Evolutionary conservation across 2,113 vertebrate species (phyloP).

Genomic region (Zosterops lateralis): DNA sequence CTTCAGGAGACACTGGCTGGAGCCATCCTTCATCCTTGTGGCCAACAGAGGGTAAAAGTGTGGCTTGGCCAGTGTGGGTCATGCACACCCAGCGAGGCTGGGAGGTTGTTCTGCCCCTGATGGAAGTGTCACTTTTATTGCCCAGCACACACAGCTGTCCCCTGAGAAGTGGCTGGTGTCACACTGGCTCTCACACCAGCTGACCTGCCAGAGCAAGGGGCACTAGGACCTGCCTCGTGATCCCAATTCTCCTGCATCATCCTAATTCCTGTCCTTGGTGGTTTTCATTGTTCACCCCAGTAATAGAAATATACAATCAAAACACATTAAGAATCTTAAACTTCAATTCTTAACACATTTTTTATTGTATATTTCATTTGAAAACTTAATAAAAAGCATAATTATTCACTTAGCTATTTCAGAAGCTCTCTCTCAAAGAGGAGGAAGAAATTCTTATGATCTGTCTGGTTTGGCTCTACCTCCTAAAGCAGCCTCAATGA

Average conservation of each 20-base stretch:
- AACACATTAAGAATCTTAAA: background rate
- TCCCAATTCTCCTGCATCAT: background rate
- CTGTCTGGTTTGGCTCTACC: background rate
- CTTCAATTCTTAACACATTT: too few species aligned
- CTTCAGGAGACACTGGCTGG: background rate
- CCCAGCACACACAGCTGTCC: background rate
- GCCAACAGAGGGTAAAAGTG: background rate
- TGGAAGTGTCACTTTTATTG: background rate
- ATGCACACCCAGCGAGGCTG: background rate
- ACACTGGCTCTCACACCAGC: fast-evolving
- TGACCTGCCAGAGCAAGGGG: background rate
- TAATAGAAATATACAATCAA: background rate
- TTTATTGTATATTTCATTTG: background rate
- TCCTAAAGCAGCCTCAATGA: background rate
- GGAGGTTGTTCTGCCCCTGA: background rate
- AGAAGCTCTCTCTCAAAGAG: background rate
- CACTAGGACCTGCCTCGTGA: background rate
- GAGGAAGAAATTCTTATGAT: background rate
- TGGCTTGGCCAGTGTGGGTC: fast-evolving
- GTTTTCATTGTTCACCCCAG: constrained; percentile 12
- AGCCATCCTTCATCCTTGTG: background rate
- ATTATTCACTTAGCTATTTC: background rate
- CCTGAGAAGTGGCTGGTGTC: background rate
- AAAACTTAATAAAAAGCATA: background rate
- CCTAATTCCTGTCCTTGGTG: background rate